Evolutionary conservation across 2,113 vertebrate genomes (phyloP).

Genomic region (Accipiter virgatus): DNA sequence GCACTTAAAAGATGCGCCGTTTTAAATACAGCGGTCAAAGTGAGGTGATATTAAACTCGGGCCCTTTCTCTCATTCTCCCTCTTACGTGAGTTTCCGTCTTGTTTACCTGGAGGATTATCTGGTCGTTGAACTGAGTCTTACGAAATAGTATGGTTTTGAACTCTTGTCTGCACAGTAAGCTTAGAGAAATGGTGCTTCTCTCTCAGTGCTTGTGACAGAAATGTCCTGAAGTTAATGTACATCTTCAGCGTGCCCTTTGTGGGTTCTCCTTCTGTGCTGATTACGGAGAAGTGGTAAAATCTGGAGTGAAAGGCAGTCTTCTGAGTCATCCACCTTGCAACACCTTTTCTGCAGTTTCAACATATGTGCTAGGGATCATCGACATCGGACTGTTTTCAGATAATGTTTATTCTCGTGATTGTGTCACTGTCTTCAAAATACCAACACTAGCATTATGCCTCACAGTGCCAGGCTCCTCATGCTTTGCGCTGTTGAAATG

Average conservation of each 20-base stretch:
- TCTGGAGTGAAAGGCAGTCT: neutral
- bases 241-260: fast-evolving
- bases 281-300: neutral
- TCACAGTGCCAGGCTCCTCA: fast-evolving
- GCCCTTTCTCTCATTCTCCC: neutral
- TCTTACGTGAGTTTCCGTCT: neutral
- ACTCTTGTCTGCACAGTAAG: fast-evolving
- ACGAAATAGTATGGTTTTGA: fast-evolving
- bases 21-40: neutral
- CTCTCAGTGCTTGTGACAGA: neutral
- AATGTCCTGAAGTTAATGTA: neutral
- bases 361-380: neutral
- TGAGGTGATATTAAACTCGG: neutral
- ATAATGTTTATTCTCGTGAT: fast-evolving
- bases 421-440: neutral
- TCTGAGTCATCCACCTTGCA: neutral
- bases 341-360: neutral
- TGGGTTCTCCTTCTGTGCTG: neutral
- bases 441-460: fast-evolving
- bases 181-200: neutral
- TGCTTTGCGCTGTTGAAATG: neutral
- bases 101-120: neutral
- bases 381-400: neutral
- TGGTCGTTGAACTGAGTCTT: neutral
- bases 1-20: fast-evolving